phyloP scores from a whole-genome alignment of 1,140 invertebrate species.

The Polypedilum vanderplanki region DNA sequence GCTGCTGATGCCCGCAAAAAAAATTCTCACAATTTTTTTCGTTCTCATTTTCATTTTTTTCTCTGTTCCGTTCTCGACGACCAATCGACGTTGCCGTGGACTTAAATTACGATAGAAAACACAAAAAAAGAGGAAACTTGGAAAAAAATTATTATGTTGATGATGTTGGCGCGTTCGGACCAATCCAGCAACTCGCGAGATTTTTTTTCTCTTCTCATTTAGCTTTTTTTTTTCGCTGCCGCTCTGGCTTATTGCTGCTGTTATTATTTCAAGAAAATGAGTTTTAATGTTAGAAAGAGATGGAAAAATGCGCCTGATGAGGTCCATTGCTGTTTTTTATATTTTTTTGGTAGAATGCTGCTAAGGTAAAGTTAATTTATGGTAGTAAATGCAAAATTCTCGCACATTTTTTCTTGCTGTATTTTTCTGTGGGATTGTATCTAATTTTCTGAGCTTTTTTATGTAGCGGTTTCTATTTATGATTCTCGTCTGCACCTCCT shows the following conservation, averaged over 20 bases:
- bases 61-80: background rate
- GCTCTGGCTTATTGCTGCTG: too few relatives aligned
- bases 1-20: background rate
- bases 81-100: constrained; percentile 15
- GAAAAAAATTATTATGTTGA: constrained; percentile 6
- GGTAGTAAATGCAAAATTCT: background rate
- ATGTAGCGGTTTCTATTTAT: background rate
- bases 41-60: background rate
- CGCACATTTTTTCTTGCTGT: background rate
- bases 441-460: background rate
- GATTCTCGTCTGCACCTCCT: background rate
- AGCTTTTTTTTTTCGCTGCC: background rate
- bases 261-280: too few relatives aligned
- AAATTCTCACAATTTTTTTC: background rate
- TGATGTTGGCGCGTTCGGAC: background rate
- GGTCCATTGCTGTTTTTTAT: too few relatives aligned
- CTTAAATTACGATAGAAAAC: constrained; percentile 13
- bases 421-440: background rate
- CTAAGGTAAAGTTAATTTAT: background rate
- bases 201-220: background rate
- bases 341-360: too few relatives aligned
- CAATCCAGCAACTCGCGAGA: constrained; percentile 2
- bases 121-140: background rate
- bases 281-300: too few relatives aligned
- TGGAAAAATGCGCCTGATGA: too few relatives aligned